phyloP scores from a whole-genome alignment of 2,888 invertebrate species.

The Teleogryllus oceanicus region DNA sequence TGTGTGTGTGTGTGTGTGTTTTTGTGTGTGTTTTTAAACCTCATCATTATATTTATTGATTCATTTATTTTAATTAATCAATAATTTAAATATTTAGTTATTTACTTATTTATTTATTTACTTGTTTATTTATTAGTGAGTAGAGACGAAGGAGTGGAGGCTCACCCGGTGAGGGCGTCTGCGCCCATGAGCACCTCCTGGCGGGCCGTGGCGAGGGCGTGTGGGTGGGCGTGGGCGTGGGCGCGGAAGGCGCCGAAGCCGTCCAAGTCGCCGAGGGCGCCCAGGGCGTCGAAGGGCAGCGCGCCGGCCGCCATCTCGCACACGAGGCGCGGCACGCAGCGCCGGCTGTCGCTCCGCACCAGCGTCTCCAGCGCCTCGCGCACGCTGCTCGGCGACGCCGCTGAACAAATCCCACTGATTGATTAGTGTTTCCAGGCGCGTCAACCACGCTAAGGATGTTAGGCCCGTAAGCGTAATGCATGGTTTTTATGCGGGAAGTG shows the following conservation, averaged over 20 bases:
- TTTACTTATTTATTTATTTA: not conserved
- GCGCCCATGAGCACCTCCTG: not conserved
- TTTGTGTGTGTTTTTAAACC: too few relatives aligned
- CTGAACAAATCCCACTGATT: not conserved
- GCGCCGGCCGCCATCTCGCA: conserved; percentile 71
- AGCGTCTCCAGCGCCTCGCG: conserved; percentile 56
- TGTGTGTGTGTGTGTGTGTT: too few relatives aligned
- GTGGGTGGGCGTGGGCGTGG: too few relatives aligned
- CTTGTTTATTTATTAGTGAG: not conserved
- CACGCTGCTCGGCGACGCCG: not conserved
- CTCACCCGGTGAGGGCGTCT: not conserved
- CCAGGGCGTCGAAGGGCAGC: conserved; percentile 42
- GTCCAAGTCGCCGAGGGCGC: too few relatives aligned
- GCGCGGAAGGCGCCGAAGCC: too few relatives aligned
- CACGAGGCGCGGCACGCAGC: conserved; percentile 74
- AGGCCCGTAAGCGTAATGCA: too few relatives aligned
- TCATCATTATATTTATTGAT: too few relatives aligned
- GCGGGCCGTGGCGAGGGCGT: not conserved
- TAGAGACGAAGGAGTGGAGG: not conserved
- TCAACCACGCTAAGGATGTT: too few relatives aligned
- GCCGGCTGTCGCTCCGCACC: conserved; percentile 68
- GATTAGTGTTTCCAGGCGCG: too few relatives aligned
- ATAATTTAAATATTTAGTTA: too few relatives aligned
- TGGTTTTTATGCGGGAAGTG: too few relatives aligned
- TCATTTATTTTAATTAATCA: too few relatives aligned